phyloP scores from a whole-genome alignment of 1,140 invertebrate species.

The Cyphomyrmex costatus region DNA sequence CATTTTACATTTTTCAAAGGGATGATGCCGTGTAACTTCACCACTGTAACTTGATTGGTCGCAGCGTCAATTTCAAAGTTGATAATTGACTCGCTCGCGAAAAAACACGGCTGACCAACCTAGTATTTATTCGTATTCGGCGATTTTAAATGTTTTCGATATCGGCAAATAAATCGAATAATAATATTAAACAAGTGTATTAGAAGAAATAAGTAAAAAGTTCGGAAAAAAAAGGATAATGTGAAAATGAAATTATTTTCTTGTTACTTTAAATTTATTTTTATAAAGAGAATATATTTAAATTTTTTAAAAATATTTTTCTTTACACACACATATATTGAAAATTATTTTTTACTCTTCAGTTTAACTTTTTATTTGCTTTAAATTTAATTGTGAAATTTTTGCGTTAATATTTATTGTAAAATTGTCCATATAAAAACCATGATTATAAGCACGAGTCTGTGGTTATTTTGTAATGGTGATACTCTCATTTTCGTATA shows the following conservation, averaged over 20 bases:
- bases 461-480: background rate
- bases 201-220: background rate
- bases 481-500: background rate
- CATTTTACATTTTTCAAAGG: conserved; percentile 59
- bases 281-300: background rate
- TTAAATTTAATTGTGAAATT: conserved; percentile 1
- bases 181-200: conserved; percentile 2
- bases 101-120: conserved; percentile 24
- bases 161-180: background rate
- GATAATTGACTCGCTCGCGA: conserved; percentile 61
- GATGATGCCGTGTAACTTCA: conserved; percentile 59
- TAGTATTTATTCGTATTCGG: conserved; percentile 36
- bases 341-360: background rate
- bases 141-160: conserved; percentile 38
- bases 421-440: background rate
- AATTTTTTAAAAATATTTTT: background rate
- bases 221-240: background rate
- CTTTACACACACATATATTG: background rate
- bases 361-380: background rate
- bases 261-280: background rate
- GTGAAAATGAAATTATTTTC: background rate
- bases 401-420: background rate
- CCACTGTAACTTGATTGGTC: conserved; percentile 55
- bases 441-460: background rate
- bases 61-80: conserved; percentile 64